A percentile compares a stretch with the other conserved stretches of the same genome.
phyloP scores from a whole-genome alignment of 1,140 invertebrate species.

The Bombus confusus region DNA sequence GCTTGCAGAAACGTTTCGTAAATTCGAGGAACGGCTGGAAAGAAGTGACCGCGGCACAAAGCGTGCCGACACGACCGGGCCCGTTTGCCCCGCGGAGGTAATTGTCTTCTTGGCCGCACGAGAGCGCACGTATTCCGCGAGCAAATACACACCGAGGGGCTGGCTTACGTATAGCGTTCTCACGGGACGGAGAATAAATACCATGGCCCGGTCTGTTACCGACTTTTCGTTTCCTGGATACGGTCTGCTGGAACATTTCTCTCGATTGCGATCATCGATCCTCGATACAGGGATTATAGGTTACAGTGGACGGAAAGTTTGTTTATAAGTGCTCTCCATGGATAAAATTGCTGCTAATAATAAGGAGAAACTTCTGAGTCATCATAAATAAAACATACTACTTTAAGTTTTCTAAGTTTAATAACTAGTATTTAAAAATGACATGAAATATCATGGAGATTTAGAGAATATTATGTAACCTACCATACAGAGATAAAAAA shows the following conservation, averaged over 20 bases:
- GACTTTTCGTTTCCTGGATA: background rate
- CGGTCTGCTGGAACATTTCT: background rate
- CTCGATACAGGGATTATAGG: background rate
- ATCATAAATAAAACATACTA: too few relatives aligned
- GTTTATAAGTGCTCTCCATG: background rate
- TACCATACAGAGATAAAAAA: too few relatives aligned
- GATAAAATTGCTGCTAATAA: too few relatives aligned
- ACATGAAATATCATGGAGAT: too few relatives aligned
- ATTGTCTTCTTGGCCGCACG: constrained; percentile 48
- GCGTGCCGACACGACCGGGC: constrained; percentile 29
- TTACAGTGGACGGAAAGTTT: background rate
- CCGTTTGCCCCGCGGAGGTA: constrained; percentile 51
- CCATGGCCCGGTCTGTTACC: background rate
- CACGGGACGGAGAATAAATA: constrained; percentile 40
- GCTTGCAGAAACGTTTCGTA: constrained; percentile 37
- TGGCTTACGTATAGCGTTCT: constrained; percentile 13
- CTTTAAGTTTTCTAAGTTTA: too few relatives aligned
- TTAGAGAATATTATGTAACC: too few relatives aligned
- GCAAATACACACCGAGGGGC: constrained; percentile 28
- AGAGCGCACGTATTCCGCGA: constrained; percentile 47
- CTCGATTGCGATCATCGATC: background rate
- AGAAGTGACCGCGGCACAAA: constrained; percentile 34
- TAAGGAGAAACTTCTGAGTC: too few relatives aligned
- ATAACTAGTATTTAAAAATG: too few relatives aligned
- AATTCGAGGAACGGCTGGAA: constrained; percentile 39